A percentile compares a stretch with the other conserved stretches of the same genome.
phyloP scores from a whole-genome alignment of 2,888 invertebrate species.

The Sussaba pulchella region DNA sequence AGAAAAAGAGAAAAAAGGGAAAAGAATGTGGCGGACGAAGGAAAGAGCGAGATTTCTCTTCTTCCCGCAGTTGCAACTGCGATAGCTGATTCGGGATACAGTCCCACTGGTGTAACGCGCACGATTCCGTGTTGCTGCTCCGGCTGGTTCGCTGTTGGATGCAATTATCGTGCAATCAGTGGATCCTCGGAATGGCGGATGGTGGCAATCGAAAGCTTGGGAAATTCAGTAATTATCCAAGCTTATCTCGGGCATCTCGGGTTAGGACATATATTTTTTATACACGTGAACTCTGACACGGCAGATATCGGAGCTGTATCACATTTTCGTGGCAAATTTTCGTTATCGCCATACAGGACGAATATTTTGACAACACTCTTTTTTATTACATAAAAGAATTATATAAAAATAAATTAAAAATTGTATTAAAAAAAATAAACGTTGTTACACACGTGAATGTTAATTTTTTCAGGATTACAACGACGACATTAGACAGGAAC shows the following conservation, averaged over 20 bases:
- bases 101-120: slow-evolving; percentile 32
- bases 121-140: slow-evolving; percentile 47
- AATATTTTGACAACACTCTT: too few relatives aligned
- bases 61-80: slow-evolving; percentile 22
- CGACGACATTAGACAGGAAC: slow-evolving; percentile 95
- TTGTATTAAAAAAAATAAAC: neutral
- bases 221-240: slow-evolving; percentile 59
- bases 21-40: neutral
- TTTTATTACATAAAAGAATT: too few relatives aligned
- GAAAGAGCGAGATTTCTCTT: slow-evolving; percentile 8
- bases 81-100: slow-evolving; percentile 22
- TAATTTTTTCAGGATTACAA: slow-evolving; percentile 92
- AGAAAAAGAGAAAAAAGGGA: neutral
- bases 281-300: too few relatives aligned
- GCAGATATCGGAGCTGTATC: too few relatives aligned
- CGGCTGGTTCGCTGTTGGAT: slow-evolving; percentile 45
- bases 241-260: slow-evolving; percentile 58
- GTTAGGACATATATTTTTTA: slow-evolving; percentile 25
- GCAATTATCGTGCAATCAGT: slow-evolving; percentile 71
- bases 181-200: slow-evolving; percentile 48
- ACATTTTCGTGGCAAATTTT: neutral
- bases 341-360: neutral
- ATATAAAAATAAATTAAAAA: too few relatives aligned
- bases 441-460: slow-evolving; percentile 42
- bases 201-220: slow-evolving; percentile 58